phyloP scores from a whole-genome alignment of 2,797 vertebrate genomes.

The Anableps anableps region DNA sequence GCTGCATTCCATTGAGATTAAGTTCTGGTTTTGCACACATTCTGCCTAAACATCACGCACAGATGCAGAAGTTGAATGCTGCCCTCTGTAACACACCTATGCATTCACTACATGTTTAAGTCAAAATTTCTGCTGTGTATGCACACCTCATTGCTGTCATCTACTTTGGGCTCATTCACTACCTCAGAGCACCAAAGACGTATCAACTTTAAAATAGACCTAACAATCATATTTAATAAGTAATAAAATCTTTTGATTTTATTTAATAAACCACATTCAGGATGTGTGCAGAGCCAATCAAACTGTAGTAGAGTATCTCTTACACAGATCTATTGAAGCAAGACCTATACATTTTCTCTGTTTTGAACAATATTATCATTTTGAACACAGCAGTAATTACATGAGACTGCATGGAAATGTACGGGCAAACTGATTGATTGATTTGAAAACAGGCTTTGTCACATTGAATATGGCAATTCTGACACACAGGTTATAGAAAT shows the following conservation, averaged over 20 bases:
- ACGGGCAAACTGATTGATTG: slow-evolving; percentile 49
- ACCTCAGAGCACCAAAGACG: slow-evolving; percentile 56
- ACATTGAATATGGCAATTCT: slow-evolving; percentile 65
- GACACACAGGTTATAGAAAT: slow-evolving; percentile 65
- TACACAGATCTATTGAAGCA: slow-evolving; percentile 49
- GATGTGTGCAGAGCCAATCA: slow-evolving; percentile 52
- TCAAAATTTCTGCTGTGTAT: neutral
- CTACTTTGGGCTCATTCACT: slow-evolving; percentile 64
- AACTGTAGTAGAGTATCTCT: slow-evolving; percentile 42
- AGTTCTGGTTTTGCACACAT: slow-evolving; percentile 1
- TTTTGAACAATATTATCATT: slow-evolving; percentile 46
- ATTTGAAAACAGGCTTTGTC: slow-evolving; percentile 69
- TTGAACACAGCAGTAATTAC: slow-evolving; percentile 52
- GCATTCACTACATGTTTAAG: neutral
- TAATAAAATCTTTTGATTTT: slow-evolving; percentile 49
- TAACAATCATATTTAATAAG: slow-evolving; percentile 60
- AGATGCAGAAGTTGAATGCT: neutral
- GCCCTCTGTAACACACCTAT: neutral
- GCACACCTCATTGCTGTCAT: slow-evolving; percentile 48
- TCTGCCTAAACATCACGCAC: neutral
- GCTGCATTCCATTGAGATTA: neutral
- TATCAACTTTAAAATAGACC: slow-evolving; percentile 50
- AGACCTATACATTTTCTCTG: slow-evolving; percentile 45
- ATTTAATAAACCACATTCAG: slow-evolving; percentile 39
- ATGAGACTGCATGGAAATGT: slow-evolving; percentile 49